phyloP scores from a whole-genome alignment of 2,888 invertebrate genomes.

The Lochmaea capreae region DNA sequence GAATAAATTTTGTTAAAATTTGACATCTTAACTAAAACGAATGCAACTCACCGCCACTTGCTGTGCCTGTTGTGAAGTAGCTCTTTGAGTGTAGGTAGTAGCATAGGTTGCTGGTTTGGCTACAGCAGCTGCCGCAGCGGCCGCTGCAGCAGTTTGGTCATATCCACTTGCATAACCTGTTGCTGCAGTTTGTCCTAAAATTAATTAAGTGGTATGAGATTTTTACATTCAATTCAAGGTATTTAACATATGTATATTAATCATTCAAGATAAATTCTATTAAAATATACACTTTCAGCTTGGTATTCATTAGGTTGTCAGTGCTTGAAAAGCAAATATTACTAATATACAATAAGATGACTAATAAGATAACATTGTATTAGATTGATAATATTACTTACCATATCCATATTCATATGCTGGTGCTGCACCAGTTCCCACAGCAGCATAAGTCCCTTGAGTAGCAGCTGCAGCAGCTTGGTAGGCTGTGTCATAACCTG shows the following conservation, averaged over 20 bases:
- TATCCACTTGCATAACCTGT: slow-evolving; percentile 75
- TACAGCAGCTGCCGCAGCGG: slow-evolving; percentile 65
- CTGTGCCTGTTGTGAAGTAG: slow-evolving; percentile 61
- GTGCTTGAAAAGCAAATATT: background rate
- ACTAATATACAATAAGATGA: background rate
- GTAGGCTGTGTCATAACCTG: slow-evolving; percentile 84
- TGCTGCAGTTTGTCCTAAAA: slow-evolving; percentile 69
- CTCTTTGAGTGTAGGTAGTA: slow-evolving; percentile 76
- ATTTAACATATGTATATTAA: too few relatives aligned
- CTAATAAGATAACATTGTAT: background rate
- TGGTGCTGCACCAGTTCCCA: slow-evolving; percentile 69
- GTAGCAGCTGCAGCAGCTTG: slow-evolving; percentile 85
- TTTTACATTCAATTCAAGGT: too few relatives aligned
- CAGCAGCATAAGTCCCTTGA: slow-evolving; percentile 74
- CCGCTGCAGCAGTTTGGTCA: slow-evolving; percentile 64
- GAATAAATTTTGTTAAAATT: too few relatives aligned
- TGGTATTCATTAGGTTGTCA: background rate
- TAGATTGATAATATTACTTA: slow-evolving; percentile 53
- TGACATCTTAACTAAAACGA: background rate
- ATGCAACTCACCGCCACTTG: slow-evolving; percentile 62
- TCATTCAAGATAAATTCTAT: too few relatives aligned
- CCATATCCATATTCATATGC: slow-evolving; percentile 79
- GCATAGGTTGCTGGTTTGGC: slow-evolving; percentile 79
- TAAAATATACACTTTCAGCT: background rate
- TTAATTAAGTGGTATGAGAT: background rate